Percentiles rank a stretch among this genome's conserved stretches.
Conservation (phyloP, 2,888 invertebrate species). For the Chaitophorus viminalis region DNA sequence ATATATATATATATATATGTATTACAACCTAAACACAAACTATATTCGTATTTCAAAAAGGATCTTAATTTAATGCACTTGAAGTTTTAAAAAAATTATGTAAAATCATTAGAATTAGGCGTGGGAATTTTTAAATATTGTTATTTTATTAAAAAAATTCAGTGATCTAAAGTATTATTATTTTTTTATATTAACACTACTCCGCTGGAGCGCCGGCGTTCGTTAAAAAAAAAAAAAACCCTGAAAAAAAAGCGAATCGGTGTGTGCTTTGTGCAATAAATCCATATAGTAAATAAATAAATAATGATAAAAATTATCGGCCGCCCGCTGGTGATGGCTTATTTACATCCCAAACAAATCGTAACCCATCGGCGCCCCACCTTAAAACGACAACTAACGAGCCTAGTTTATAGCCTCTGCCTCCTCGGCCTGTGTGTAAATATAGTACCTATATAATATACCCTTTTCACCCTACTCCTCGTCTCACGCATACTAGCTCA, state of each 20-base stretch:
- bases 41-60: neutral
- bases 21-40: no score
- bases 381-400: conserved; percentile 61
- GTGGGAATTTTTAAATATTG: conserved; percentile 48
- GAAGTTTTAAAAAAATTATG: neutral
- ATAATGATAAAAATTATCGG: conserved; percentile 61
- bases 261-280: conserved; percentile 48
- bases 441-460: neutral
- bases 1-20: no score
- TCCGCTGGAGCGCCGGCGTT: conserved; percentile 6
- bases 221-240: conserved; percentile 10
- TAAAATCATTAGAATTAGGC: conserved; percentile 29
- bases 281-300: conserved; percentile 58
- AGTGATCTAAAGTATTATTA: conserved; percentile 16
- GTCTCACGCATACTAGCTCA: neutral
- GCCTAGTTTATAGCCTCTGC: conserved; percentile 58
- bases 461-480: conserved; percentile 16
- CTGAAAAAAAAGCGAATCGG: conserved; percentile 37
- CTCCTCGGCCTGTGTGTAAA: neutral
- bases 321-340: conserved; percentile 62
- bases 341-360: conserved; percentile 62
- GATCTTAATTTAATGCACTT: neutral
- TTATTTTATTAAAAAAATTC: neutral
- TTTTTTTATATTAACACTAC: neutral
- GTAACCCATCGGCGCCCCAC: conserved; percentile 62